phyloP scores from a whole-genome alignment of 2,797 vertebrate species.

The Peromyscus attwateri region DNA sequence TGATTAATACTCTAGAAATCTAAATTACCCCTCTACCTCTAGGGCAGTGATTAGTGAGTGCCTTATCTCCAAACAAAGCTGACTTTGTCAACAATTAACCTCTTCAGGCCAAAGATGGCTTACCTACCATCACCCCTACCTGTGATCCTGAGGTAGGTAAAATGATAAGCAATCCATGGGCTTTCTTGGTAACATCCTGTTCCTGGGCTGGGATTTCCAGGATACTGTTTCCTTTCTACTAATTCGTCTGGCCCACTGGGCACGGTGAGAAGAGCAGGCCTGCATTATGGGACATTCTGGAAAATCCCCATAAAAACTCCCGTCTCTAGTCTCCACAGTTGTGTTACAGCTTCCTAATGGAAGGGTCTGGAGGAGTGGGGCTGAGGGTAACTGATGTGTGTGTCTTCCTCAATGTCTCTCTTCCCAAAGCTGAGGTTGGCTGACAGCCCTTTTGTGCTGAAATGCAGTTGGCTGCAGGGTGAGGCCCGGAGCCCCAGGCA shows the following conservation, averaged over 20 bases:
- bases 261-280: background rate
- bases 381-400: accelerated
- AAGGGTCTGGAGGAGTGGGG: background rate
- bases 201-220: conserved; percentile 20
- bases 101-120: background rate
- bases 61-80: background rate
- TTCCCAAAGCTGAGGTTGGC: background rate
- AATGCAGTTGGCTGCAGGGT: no score
- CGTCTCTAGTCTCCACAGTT: background rate
- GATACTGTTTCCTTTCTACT: conserved; percentile 63
- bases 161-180: background rate
- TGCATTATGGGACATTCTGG: conserved; percentile 36
- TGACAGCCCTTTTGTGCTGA: background rate
- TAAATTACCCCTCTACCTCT: background rate
- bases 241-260: background rate
- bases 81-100: no score
- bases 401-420: background rate
- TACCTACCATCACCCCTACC: background rate
- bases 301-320: conserved; percentile 73
- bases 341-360: background rate
- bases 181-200: conserved; percentile 43
- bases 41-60: background rate
- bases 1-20: conserved; percentile 21
- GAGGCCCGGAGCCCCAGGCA: background rate
- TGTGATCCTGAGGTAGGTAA: background rate